Evolutionary conservation across 2,797 vertebrate genomes (phyloP), one percentile per base, ranked within the genome.

Genomic region (Oceanodroma leucorhoa): DNA sequence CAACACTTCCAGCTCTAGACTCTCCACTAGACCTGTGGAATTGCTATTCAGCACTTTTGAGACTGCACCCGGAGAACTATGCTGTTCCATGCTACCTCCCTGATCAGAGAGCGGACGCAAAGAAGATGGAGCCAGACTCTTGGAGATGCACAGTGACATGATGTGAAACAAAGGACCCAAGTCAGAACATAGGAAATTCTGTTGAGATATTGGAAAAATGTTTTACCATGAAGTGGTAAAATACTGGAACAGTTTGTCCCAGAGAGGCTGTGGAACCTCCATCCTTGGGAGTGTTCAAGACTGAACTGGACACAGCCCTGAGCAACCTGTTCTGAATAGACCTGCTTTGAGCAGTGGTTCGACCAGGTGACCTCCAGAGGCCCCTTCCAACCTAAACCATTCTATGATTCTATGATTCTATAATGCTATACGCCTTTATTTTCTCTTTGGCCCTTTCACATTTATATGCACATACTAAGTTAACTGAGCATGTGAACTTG

Each of bases 401-500:
- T 69, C n/a, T 43, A 27, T 45, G 24, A 45, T n/a, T 76, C 76
- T 23, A 29, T 17, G 12, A 78, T 19, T 79, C 36, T 30, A 14
- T 30, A 78, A 20, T 23, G 21, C 10, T 48, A 1, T 17, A 50
- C 27, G 41, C 41, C 18, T 24, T 34, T 38, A 34, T 58, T 75
- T 82, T 64, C 18, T 43, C 18, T 70, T 51, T 40, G 6, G 5
- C 8, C 6, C 29, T 69, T 83, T 48, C 18, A 51, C 22, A 45
- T 29, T 69, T 80, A 57, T 53, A 75, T 45, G 8, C 24, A 48
- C 2, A 2, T 51, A 27, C 18, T 41, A 54, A 77, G 6, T 29
- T 48, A 73, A 75, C 16, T 5, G 14, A 79, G 20, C 0, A 2
- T 27, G 22, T 0, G 0, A 26, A 57, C n/a, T 90, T 66, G 6